phyloP scores from a whole-genome alignment of 2,888 invertebrate species.

The Eupithecia inturbata region DNA sequence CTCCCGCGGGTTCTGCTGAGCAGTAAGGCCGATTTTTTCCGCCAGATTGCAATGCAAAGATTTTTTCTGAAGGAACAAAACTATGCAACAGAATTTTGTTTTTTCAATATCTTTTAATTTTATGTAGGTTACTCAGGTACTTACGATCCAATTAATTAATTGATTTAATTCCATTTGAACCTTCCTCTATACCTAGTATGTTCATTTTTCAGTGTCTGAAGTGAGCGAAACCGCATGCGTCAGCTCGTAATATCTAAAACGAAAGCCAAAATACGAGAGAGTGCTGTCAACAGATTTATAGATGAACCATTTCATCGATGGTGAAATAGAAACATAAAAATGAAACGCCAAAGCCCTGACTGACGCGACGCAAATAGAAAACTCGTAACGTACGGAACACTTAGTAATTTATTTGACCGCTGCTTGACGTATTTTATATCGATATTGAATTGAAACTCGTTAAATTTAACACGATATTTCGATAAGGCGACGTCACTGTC shows the following conservation, averaged over 20 bases:
- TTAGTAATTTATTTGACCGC: constrained; percentile 53
- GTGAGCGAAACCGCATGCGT: neutral
- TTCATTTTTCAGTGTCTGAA: neutral
- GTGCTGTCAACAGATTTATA: constrained; percentile 48
- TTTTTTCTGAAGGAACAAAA: too few species aligned
- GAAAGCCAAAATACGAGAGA: constrained; percentile 33
- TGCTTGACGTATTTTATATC: constrained; percentile 50
- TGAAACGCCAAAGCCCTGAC: constrained; percentile 30
- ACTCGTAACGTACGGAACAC: constrained; percentile 45
- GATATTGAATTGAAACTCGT: constrained; percentile 46
- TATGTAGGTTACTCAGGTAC: too few species aligned
- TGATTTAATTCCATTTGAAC: neutral
- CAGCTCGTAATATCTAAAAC: neutral
- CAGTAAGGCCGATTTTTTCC: too few species aligned
- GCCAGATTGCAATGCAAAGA: too few species aligned
- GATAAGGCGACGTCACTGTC: constrained; percentile 45
- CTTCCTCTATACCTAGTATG: neutral
- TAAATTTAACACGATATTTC: constrained; percentile 49
- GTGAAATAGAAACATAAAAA: constrained; percentile 40
- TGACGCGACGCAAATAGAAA: constrained; percentile 43
- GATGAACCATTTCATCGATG: constrained; percentile 41
- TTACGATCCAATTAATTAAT: too few species aligned
- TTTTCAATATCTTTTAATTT: too few species aligned
- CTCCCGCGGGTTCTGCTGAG: too few species aligned
- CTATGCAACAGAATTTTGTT: too few species aligned